phyloP scores from a whole-genome alignment of 1,140 invertebrate genomes.

The Drosophila persimilis region DNA sequence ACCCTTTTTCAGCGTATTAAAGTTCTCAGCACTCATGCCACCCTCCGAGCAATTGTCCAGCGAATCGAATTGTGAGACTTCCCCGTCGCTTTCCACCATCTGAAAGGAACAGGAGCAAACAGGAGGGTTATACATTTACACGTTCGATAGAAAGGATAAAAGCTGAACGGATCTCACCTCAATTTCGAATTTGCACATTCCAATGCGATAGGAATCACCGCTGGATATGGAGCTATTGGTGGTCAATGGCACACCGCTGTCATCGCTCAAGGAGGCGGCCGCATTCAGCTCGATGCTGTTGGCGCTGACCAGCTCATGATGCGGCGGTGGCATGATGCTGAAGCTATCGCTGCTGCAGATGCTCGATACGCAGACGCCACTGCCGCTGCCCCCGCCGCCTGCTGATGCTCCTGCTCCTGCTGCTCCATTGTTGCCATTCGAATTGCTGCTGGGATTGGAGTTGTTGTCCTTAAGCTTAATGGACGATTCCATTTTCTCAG shows the following conservation, averaged over 20 bases:
- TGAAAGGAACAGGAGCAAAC: conserved; percentile 51
- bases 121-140: neutral
- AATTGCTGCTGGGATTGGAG: conserved; percentile 43
- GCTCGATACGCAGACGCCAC: conserved; percentile 40
- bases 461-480: conserved; percentile 76
- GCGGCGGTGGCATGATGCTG: conserved; percentile 63
- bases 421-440: conserved; percentile 45
- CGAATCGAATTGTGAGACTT: conserved; percentile 87
- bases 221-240: conserved; percentile 86
- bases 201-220: conserved; percentile 84
- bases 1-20: conserved; percentile 91
- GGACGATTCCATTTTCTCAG: conserved; percentile 74
- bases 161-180: conserved; percentile 78
- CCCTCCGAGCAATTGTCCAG: conserved; percentile 87
- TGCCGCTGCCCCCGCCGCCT: conserved; percentile 5
- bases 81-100: conserved; percentile 88
- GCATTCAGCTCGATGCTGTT: conserved; percentile 82
- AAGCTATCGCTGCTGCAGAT: conserved; percentile 80
- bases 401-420: conserved; percentile 18
- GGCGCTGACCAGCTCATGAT: conserved; percentile 76
- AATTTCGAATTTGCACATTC: conserved; percentile 83
- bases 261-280: conserved; percentile 84
- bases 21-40: conserved; percentile 90
- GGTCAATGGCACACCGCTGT: conserved; percentile 84
- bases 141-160: too few species aligned